Evolutionary conservation across 2,888 invertebrate species (phyloP).

Genomic region (Spisula subtruncata): DNA sequence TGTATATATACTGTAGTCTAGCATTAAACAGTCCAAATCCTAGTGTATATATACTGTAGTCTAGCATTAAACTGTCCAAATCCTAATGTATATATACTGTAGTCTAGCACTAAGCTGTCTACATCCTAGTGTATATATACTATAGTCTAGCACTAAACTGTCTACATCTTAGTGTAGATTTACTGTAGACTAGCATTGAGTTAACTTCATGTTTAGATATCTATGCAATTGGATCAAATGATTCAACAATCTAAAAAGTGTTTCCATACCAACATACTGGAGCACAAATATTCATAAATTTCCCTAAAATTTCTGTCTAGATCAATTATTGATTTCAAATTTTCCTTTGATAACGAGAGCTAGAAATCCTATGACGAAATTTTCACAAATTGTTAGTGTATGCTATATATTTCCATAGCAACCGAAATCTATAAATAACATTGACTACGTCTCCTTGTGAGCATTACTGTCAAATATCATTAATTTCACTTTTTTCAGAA

Average conservation of each 20-base stretch:
- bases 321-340: constrained; percentile 37
- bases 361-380: constrained; percentile 17
- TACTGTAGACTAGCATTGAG: no score
- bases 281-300: not conserved
- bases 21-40: no score
- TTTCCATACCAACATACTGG: not conserved
- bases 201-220: no score
- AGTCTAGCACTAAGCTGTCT: no score
- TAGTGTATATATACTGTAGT: no score
- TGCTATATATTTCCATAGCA: constrained; percentile 29
- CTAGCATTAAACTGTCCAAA: no score
- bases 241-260: not conserved
- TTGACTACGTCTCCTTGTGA: not conserved
- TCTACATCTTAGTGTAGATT: no score
- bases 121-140: no score
- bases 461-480: constrained; percentile 21
- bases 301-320: not conserved
- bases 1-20: no score
- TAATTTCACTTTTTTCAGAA: constrained; percentile 6
- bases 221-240: no score
- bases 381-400: constrained; percentile 18
- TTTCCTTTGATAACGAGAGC: constrained; percentile 26
- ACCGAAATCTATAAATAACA: constrained; percentile 28
- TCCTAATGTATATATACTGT: no score
- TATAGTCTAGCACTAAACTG: no score